phyloP scores from a whole-genome alignment of 2,113 vertebrate species.

The Amia ocellicauda region DNA sequence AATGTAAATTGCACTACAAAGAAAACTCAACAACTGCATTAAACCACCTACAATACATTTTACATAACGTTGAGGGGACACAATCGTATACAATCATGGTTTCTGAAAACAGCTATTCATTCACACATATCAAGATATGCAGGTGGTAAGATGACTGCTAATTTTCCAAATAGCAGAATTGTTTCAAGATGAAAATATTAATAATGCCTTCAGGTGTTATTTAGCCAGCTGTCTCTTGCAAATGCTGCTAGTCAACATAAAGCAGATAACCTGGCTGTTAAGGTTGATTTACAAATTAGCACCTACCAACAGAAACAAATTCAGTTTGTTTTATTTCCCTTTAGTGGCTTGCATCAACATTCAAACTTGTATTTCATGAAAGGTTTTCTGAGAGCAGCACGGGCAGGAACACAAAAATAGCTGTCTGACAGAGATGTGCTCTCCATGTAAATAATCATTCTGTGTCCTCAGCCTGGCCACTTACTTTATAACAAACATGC shows the following conservation, averaged over 20 bases:
- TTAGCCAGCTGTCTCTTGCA: conserved; percentile 2
- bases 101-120: too few species aligned
- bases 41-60: too few species aligned
- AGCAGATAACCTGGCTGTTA: background rate
- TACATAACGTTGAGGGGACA: too few species aligned
- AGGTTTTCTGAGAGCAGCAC: background rate
- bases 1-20: too few species aligned
- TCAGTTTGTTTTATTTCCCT: background rate
- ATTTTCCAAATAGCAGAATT: background rate
- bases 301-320: background rate
- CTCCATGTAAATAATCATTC: background rate
- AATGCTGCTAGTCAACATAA: background rate
- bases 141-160: background rate
- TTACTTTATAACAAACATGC: too few species aligned
- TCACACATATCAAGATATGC: too few species aligned
- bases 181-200: background rate
- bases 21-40: too few species aligned
- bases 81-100: too few species aligned
- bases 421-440: too few species aligned
- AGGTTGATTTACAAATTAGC: conserved; percentile 18
- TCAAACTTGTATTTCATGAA: background rate
- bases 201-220: background rate
- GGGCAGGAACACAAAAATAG: background rate
- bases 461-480: background rate
- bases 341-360: background rate